Conservation (phyloP, 1,140 invertebrate species). For the Orussus abietinus region DNA sequence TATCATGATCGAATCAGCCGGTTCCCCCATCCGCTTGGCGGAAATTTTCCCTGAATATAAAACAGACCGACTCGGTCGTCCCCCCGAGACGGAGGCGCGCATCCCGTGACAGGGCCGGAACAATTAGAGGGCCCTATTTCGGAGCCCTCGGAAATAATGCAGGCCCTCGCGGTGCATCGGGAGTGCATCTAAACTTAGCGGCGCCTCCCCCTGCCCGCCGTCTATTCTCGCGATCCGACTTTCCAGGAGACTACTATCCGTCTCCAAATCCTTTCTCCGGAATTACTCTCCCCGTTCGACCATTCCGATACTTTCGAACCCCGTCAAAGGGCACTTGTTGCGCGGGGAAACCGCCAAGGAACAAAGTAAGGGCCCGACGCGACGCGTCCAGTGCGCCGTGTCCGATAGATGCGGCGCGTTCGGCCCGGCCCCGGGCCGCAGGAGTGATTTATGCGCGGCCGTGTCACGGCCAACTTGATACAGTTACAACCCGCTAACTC, state of each 20-base stretch:
- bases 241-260: no score
- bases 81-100: no score
- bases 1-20: slow-evolving; percentile 54
- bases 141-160: neutral
- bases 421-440: slow-evolving; percentile 18
- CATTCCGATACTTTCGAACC: neutral
- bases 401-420: neutral
- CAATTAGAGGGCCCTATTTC: slow-evolving; percentile 8
- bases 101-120: no score
- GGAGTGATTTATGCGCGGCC: slow-evolving; percentile 47
- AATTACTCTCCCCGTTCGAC: no score
- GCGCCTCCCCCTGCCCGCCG: neutral
- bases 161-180: neutral
- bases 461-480: slow-evolving; percentile 51
- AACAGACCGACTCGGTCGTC: slow-evolving; percentile 10
- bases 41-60: slow-evolving; percentile 23
- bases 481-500: slow-evolving; percentile 49
- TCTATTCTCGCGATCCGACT: no score
- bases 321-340: neutral
- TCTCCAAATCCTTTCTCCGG: no score
- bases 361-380: no score
- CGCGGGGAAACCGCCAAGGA: neutral
- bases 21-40: slow-evolving; percentile 28
- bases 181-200: neutral
- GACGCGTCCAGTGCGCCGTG: slow-evolving; percentile 18